Base-by-base conservation (phyloP, 2,888 invertebrate species). In the Dexiosoma caninum region DNA sequence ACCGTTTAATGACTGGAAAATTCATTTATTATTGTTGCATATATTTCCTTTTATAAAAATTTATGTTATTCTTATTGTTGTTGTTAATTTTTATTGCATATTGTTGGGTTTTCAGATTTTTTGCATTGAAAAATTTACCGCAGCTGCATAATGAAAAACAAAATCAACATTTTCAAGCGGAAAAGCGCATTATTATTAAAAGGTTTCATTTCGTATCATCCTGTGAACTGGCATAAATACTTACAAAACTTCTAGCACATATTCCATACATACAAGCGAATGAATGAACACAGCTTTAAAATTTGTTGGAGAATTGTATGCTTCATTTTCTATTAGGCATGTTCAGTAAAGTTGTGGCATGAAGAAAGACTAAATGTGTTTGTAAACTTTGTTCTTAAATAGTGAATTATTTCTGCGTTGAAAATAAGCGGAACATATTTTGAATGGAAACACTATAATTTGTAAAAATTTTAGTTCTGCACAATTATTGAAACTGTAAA, bases 121-220 rank as follows among this genome's bases (percentile, higher is more conserved):
- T 37, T 49, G 37, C 37, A 35, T 51, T 37, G 0, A 59, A 37
- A 44, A 67, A 51, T 46, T 19, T 59, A 51, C 35, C 62, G 51
- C 53, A 62, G 32, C 57, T 81, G 72, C 53, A 21, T 53, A 64
- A 71, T 51, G 16, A 40, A 77, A 69, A 72, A 59, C 42, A 74
- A 74, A 42, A 81, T 69, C 77, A 72, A 77, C 62, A 77, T 59
- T 81, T 74, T 77, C 69, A 67, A 81, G 81, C 81, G 81, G 77
- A 81, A 81, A 81, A 81, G 81, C 81, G 77, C 72, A 81, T 77
- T 81, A 81, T 81, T 74, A 59, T 80, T 77, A 71, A 74, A 81
- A 81, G 69, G 69, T 62, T 74, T 77, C 72, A 64, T 69, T 46
- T 59, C 67, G 62, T 64, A 70, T 70, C 62, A 72, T 60, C 53